Base-by-base conservation (phyloP, 35 echinoderm and acorn worm species). In the Apostichopus californicus region DNA sequence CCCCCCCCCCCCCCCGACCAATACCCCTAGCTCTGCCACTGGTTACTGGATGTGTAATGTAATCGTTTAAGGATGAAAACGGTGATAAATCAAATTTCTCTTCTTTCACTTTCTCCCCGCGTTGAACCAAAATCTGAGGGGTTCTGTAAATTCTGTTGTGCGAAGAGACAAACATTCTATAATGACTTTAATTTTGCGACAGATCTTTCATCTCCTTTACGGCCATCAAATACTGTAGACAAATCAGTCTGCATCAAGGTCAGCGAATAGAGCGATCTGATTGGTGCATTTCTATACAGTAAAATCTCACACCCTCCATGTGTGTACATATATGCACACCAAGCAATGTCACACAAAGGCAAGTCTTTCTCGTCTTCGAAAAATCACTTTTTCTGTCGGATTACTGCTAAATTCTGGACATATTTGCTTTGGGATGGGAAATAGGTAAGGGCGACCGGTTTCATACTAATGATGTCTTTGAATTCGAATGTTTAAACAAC, bases 231-330 rank as follows among this genome's bases (percentile, higher is more conserved):
- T 68, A 68, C 64, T 68, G 64, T 68, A 68, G 64, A 68, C 64
- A 68, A 68, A 68, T 68, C 64, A 68, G 64, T 68, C 80, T 55
- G 80, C 80, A 25, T 83, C 80, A 83, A 83, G 80, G 80, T 83
- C 80, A 83, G 17, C 15, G 80, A 83, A 83, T 55, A 20, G 80
- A 3, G 80, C 11, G 80, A 11, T 83, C 80, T 83, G 80, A 83
- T 83, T 83, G 80, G 80, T 83, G 34, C 46, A 56, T 83, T 55
- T 56, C 80, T 5, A n/a, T 56, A 83, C 80, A 83, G 80, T 83
- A 83, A 83, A 83, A 83, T 53, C 80, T 83, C 80, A 83, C 80
- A 83, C 80, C 80, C 80, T 83, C 80, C 80, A 83, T 79, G 80
- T 83, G 80, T 83, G 80, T 83, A 83, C 11, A 83, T 55, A 53